Evolutionary conservation across 2,888 invertebrate genomes (phyloP), one percentile per base, ranked within the genome.

Genomic region (Trichogramma dendrolimi): DNA sequence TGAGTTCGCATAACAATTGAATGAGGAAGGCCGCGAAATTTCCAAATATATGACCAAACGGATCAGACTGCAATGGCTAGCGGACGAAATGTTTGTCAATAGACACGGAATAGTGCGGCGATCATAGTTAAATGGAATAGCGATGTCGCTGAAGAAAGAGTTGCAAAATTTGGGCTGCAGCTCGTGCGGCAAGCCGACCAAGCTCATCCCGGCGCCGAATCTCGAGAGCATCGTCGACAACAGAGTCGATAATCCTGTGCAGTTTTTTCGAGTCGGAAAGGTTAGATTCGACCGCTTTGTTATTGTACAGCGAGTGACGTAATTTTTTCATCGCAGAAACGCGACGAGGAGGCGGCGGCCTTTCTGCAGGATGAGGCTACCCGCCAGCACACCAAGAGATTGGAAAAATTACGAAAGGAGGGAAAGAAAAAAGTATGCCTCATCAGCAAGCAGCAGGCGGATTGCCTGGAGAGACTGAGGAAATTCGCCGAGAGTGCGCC

Each of bases 401-500:
- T 27, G 27, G 27, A 27, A 27, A 27, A 27, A 27, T 27, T 27
- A 27, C 27, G 27, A 27, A 27, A 27, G 27, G 27, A 27, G 27
- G 27, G 27, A 27, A 27, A 27, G 27, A 27, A 27, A 27, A 27
- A 27, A 27, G 27, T 27, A 27, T 27, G 27, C 27, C 27, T 27
- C 27, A 27, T 27, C 27, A 2, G 27, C 27, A 27, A 27, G 27
- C 27, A 27, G 1, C 66, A 68, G 52, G 52, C 55, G 8, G 64
- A 65, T 8, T 71, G 71, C 54, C 67, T 70, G 39, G 61, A 66
- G 8, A 70, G 70, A 67, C 73, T 75, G 71, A 71, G 65, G 62
- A 64, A 71, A 42, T 71, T 63, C 48, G 74, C 74, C 1, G 64
- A 71, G 46, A 62, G 57, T 40, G 58, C 72, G 27, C 72, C 75